phyloP scores from a whole-genome alignment of 1,140 invertebrate species.

The Meteorus sp. region DNA sequence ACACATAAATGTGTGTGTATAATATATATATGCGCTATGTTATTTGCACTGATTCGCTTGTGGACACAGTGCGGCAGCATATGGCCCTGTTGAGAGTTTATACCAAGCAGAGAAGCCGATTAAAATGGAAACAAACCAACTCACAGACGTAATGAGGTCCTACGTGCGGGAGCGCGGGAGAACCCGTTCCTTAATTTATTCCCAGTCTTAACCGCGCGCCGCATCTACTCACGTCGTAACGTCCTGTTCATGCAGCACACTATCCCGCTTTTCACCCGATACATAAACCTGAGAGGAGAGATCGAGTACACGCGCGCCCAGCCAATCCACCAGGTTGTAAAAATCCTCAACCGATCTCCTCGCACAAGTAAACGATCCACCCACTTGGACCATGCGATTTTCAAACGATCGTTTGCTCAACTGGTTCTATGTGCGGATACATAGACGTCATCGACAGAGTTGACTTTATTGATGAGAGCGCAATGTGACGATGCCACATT shows the following conservation, averaged over 20 bases:
- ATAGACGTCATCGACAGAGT: not conserved
- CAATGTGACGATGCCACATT: too few species aligned
- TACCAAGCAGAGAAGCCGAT: constrained; percentile 31
- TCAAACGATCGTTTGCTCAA: not conserved
- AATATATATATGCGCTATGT: too few species aligned
- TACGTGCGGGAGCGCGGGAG: constrained; percentile 37
- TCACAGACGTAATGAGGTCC: constrained; percentile 49
- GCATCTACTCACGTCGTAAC: too few species aligned
- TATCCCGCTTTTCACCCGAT: constrained; percentile 8
- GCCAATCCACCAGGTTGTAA: too few species aligned
- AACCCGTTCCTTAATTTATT: constrained; percentile 55
- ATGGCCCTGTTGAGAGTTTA: not conserved
- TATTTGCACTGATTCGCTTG: too few species aligned
- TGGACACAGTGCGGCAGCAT: too few species aligned
- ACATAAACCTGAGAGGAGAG: too few species aligned
- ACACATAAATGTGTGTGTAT: too few species aligned
- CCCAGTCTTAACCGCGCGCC: constrained; percentile 27
- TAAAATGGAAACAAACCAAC: constrained; percentile 51
- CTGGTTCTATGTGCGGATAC: too few species aligned
- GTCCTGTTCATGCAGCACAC: not conserved
- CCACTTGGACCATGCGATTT: not conserved
- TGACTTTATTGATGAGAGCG: too few species aligned
- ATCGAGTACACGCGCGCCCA: too few species aligned
- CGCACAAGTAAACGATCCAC: constrained; percentile 18
- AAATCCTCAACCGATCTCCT: not conserved